These are phyloP conservation scores for Stegastes partitus DNA, from an alignment of 2,113 vertebrate genomes.

Conservation along the genomic window DNA sequence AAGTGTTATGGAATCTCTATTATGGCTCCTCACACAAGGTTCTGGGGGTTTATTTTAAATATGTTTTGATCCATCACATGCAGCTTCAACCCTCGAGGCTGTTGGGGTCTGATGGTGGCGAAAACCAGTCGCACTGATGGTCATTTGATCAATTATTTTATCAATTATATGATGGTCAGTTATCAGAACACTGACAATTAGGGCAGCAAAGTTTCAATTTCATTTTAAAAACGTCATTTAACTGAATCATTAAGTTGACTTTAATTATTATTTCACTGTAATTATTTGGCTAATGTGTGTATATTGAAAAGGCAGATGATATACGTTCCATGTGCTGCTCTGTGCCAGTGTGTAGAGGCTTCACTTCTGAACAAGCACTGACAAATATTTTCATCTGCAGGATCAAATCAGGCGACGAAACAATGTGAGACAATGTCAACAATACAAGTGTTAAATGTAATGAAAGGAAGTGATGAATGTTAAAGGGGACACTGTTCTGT, in stretches of 20 bases:
- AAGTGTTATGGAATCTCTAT: constrained; percentile 66
- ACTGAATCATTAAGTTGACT: too few relatives aligned
- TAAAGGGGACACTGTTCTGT: neutral
- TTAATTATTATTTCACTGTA: too few relatives aligned
- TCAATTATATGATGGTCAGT: too few relatives aligned
- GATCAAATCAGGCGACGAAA: neutral
- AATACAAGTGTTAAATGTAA: neutral
- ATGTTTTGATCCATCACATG: constrained; percentile 61
- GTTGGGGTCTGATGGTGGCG: constrained; percentile 26
- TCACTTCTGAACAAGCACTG: too few relatives aligned
- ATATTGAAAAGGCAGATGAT: neutral
- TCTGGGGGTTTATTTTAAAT: constrained; percentile 73
- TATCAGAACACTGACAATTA: constrained; percentile 5
- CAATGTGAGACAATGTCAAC: neutral
- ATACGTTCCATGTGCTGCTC: too few relatives aligned
- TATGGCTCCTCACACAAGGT: constrained; percentile 64
- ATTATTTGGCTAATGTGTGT: neutral
- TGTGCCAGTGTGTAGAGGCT: too few relatives aligned
- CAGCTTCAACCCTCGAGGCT: constrained; percentile 34
- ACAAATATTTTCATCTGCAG: too few relatives aligned
- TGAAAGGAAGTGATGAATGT: too few relatives aligned
- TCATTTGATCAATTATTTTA: too few relatives aligned
- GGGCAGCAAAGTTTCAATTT: neutral
- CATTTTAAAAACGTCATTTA: constrained; percentile 4
- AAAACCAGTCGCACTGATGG: constrained; percentile 10